Conservation (phyloP, 2,888 invertebrate genomes). For the Ptychoptera albimana region DNA sequence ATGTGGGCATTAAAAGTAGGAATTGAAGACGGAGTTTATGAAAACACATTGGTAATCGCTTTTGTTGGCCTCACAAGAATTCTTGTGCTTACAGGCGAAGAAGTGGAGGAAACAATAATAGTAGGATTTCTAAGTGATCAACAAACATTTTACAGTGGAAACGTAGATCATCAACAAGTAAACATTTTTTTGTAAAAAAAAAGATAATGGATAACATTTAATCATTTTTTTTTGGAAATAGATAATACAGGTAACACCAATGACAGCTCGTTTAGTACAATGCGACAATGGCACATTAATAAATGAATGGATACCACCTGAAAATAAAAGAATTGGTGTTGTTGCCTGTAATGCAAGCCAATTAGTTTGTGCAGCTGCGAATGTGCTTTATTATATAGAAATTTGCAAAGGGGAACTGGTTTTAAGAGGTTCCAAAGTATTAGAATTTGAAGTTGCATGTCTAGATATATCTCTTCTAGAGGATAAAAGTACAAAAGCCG, state of each 20-base stretch:
- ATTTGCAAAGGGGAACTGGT: constrained; percentile 47
- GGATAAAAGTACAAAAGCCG: constrained; percentile 41
- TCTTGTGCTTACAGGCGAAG: constrained; percentile 79
- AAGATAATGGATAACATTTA: too few species aligned
- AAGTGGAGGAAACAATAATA: constrained; percentile 94
- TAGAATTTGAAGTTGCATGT: constrained; percentile 93
- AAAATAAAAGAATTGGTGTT: constrained; percentile 66
- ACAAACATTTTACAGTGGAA: constrained; percentile 89
- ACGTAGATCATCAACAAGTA: constrained; percentile 71
- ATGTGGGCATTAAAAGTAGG: constrained; percentile 88
- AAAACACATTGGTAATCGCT: constrained; percentile 84
- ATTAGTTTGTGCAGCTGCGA: constrained; percentile 74
- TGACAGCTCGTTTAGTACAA: constrained; percentile 54
- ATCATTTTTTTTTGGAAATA: constrained; percentile 14
- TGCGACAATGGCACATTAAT: constrained; percentile 46
- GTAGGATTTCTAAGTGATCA: constrained; percentile 80
- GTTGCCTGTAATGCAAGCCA: constrained; percentile 67
- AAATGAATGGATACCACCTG: constrained; percentile 56
- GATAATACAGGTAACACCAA: constrained; percentile 54
- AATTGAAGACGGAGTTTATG: constrained; percentile 39
- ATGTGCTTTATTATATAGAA: constrained; percentile 68
- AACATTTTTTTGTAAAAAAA: constrained; percentile 9
- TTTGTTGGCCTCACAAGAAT: constrained; percentile 96
- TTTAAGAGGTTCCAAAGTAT: constrained; percentile 47
- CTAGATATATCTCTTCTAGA: constrained; percentile 76